Evolutionary conservation across 1,140 invertebrate genomes (phyloP).

Genomic region (Mactra quadrangularis): DNA sequence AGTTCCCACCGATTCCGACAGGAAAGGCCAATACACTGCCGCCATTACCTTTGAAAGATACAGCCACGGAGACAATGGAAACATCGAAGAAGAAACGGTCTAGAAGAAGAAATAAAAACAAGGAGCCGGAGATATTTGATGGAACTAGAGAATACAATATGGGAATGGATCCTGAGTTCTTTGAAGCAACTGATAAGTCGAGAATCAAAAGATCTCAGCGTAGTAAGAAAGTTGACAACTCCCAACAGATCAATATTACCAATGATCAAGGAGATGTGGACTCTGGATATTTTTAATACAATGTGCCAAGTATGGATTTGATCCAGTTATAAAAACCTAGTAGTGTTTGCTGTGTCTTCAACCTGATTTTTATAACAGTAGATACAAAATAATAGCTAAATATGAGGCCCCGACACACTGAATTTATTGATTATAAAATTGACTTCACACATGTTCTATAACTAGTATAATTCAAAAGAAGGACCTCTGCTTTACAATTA

Average conservation of each 20-base stretch:
- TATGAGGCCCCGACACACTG: no score
- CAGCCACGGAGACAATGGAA: conserved; percentile 38
- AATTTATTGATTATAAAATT: no score
- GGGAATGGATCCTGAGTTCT: conserved; percentile 66
- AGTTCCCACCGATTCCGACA: neutral
- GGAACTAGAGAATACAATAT: conserved; percentile 69
- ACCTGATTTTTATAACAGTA: no score
- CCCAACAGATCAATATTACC: conserved; percentile 65
- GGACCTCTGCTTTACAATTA: no score
- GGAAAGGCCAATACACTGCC: conserved; percentile 1
- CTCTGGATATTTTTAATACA: neutral
- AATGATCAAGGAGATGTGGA: conserved; percentile 49
- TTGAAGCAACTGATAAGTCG: conserved; percentile 61
- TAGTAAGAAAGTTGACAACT: conserved; percentile 60
- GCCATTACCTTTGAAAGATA: conserved; percentile 41
- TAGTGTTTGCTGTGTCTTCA: no score
- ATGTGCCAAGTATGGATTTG: no score
- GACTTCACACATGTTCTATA: no score
- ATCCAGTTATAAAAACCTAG: no score
- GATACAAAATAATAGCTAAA: no score
- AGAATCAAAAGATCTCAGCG: conserved; percentile 68
- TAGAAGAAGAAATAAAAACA: conserved; percentile 61
- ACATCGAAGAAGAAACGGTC: conserved; percentile 41
- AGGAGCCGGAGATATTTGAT: conserved; percentile 70
- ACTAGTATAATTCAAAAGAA: no score